Conservation (phyloP, 2,888 invertebrate genomes). For the Aphidoletes aphidimyza region DNA sequence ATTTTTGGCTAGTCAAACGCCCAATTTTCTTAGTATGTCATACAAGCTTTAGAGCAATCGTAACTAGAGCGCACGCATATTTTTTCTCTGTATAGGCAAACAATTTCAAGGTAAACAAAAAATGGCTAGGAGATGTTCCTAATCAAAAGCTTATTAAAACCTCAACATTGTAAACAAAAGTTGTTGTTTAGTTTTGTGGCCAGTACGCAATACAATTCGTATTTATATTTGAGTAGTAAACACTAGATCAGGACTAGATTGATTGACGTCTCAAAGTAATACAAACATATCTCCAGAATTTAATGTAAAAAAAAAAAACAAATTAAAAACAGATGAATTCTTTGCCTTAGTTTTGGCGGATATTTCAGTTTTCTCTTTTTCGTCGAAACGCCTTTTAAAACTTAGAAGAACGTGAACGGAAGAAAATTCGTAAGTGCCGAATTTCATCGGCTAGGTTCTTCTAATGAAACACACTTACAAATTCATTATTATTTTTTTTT, state of each 20-base stretch:
- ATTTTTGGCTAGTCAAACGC: neutral
- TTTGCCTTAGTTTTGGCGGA: too few relatives aligned
- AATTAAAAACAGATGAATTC: too few relatives aligned
- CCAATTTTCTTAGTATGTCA: neutral
- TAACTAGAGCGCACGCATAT: conserved; percentile 23
- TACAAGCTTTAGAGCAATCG: conserved; percentile 17
- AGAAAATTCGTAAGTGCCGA: neutral
- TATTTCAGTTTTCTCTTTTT: neutral
- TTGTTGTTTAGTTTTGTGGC: conserved; percentile 23
- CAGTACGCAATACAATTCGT: neutral
- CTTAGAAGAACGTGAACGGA: neutral
- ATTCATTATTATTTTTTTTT: too few relatives aligned
- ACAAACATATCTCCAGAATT: too few relatives aligned
- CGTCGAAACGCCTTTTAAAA: neutral
- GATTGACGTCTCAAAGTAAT: neutral
- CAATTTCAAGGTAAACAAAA: neutral
- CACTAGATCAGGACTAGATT: neutral
- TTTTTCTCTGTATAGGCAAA: neutral
- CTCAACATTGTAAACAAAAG: too few relatives aligned
- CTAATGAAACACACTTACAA: neutral
- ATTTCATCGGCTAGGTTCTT: neutral
- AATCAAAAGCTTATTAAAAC: conserved; percentile 27
- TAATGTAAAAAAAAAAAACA: too few relatives aligned
- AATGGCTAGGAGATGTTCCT: neutral
- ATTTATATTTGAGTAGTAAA: neutral